Conservation (phyloP, 1,140 invertebrate species). For the Pseudomyrmex cubaensis region DNA sequence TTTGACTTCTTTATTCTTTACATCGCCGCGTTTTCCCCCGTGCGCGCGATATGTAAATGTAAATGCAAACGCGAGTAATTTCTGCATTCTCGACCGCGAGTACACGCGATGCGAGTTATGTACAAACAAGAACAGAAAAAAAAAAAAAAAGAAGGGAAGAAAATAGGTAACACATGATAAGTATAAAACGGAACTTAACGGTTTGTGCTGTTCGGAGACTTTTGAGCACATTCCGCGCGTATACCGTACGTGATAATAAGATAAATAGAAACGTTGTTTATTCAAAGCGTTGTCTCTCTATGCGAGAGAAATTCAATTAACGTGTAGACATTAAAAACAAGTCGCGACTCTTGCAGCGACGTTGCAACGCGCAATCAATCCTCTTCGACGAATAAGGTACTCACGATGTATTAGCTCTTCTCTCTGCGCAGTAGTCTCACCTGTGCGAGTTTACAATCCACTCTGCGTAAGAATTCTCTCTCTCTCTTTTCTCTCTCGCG, state of each 20-base stretch:
- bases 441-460: constrained; percentile 26
- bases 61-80: constrained; percentile 22
- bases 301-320: constrained; percentile 37
- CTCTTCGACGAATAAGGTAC: constrained; percentile 36
- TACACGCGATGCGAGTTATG: background rate
- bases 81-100: background rate
- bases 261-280: constrained; percentile 11
- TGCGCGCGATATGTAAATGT: constrained; percentile 15
- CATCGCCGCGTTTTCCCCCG: background rate
- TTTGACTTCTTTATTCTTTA: constrained; percentile 7
- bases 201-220: too few species aligned
- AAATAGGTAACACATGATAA: background rate
- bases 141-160: constrained; percentile 1
- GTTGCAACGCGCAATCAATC: constrained; percentile 41
- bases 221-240: too few species aligned
- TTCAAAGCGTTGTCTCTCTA: background rate
- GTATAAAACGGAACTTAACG: background rate
- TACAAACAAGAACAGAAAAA: too few species aligned
- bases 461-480: constrained; percentile 34
- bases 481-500: constrained; percentile 27
- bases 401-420: constrained; percentile 23
- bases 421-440: background rate
- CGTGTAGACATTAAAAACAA: constrained; percentile 23
- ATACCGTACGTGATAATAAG: background rate
- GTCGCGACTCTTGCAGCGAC: constrained; percentile 3